Base-by-base conservation (phyloP, 2,888 invertebrate genomes). In the Cosmia pyralina region DNA sequence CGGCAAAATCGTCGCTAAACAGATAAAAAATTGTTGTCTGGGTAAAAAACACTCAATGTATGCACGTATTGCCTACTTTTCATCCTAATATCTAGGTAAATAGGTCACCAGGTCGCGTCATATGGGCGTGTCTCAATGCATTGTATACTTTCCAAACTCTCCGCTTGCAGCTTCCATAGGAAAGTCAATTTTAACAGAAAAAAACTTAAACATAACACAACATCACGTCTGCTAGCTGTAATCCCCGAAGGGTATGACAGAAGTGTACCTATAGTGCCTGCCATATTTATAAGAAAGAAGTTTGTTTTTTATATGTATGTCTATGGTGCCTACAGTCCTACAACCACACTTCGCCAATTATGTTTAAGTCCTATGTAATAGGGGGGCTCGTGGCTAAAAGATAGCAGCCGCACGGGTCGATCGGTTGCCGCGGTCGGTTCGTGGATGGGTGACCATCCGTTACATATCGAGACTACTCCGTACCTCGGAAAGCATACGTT, bases 91-190 rank as follows among this genome's bases (percentile, higher is more conserved):
- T 55, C 22, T 71, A 59, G 77, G 76, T 59, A 64, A 76, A 48
- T 64, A 22, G 77, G 77, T 53, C 58, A 71, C 7, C 44, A 2
- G 64, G 77, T 76, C 75, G 4, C 17, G 6, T 15, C 38, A 17
- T 28, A 48, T 55, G 38, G 77, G 77, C 63, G 75, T 64, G 63
- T 19, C 52, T 52, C 46, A 15, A 15, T 76, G 77, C 64, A 64
- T 55, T 53, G 41, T 75, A 53, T 22, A 53, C 59, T 75, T 66
- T 53, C 28, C 22, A 68, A 66, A 48, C 48, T 53, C 17, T 52
- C 22, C 22, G 68, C 8, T 34, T 22, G 38, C 52, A 59, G 19
- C 28, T 41, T 48, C 52, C 28, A 44, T 44, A 41, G 7, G 59
- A 10, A 13, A 5, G 10, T 11, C 17, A 38, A 8, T 44, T 46